Evolutionary conservation across 2,888 invertebrate species (phyloP), one percentile per base, ranked within the genome.

Genomic region (Neoascia interrupta): DNA sequence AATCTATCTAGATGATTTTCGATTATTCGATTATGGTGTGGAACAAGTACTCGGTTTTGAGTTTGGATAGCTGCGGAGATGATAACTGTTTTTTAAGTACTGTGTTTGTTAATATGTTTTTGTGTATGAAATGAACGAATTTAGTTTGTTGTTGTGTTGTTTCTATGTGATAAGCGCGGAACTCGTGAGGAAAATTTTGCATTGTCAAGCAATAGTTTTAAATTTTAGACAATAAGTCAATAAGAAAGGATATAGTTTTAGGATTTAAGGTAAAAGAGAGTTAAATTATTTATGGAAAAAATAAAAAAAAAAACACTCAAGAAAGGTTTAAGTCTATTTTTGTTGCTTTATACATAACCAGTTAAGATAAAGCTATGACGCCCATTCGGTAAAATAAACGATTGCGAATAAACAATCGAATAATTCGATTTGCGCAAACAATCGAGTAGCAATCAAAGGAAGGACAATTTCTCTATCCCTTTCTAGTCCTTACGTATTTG

Each of bases 1-100:
- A 83, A 89, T 95, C 39, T 97, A 96, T 87, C 91, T 92, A 84
- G 89, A 92, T 54, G 97, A 97, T 88, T 95, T 95, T 86, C 92
- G 92, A 84, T 89, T 96, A 84, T 97, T 97, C 85, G 93, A 94
- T 82, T 97, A 97, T 84, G 92, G 92, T 80, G 86, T 95, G 75
- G 93, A 94, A 81, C 93, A 94, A 84, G 92, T 95, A 43, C 90
- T 96, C 16, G 95, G 95, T 1, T 95, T 93, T 85, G 95, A 95
- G 87, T 90, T 95, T 83, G 95, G 93, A 26, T 87, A 79, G 5
- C 3, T 1, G 8, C 6, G 19, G 28, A 26, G n/a, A n/a, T n/a
- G n/a, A n/a, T n/a, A 34, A 18, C n/a, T n/a, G n/a, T n/a, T n/a
- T n/a, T n/a, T n/a, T n/a, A 31, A 54, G 37, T 47, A 18, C 13